Conservation (phyloP, 2,888 invertebrate genomes). For the Tetheella fluctuosa region DNA sequence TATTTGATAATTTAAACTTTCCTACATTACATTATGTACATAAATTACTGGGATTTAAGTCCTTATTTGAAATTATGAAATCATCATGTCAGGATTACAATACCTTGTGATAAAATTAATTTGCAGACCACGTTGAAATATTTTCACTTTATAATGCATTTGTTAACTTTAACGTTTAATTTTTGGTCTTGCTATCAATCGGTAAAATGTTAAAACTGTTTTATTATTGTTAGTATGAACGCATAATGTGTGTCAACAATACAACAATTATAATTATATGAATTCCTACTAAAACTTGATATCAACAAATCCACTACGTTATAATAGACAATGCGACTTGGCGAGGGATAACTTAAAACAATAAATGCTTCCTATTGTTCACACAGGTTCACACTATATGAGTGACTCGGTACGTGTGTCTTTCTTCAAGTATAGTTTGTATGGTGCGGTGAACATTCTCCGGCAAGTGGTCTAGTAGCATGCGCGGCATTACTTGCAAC, state of each 20-base stretch:
- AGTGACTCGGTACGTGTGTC: slow-evolving; percentile 72
- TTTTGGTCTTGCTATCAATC: no score
- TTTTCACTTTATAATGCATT: no score
- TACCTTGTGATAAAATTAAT: no score
- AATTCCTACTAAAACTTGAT: neutral
- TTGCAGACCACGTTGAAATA: no score
- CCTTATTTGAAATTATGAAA: no score
- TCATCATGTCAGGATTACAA: no score
- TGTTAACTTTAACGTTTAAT: no score
- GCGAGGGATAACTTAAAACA: slow-evolving; percentile 4
- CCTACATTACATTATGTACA: no score
- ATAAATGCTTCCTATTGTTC: slow-evolving; percentile 12
- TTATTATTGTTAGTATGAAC: neutral
- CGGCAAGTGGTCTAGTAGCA: slow-evolving; percentile 94
- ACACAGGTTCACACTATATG: slow-evolving; percentile 57
- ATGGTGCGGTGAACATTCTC: slow-evolving; percentile 90
- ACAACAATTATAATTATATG: no score
- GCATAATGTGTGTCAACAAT: no score
- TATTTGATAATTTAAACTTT: no score
- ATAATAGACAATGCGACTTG: neutral
- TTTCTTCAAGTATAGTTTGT: slow-evolving; percentile 85
- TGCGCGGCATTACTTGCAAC: slow-evolving; percentile 92
- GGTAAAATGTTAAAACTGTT: neutral
- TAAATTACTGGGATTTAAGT: no score
- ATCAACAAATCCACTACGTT: neutral